Percentiles rank a stretch among this genome's conserved stretches.
These are phyloP conservation scores for Mallotus villosus DNA, from an alignment of 2,797 vertebrate genomes.

Conservation along the genomic window DNA sequence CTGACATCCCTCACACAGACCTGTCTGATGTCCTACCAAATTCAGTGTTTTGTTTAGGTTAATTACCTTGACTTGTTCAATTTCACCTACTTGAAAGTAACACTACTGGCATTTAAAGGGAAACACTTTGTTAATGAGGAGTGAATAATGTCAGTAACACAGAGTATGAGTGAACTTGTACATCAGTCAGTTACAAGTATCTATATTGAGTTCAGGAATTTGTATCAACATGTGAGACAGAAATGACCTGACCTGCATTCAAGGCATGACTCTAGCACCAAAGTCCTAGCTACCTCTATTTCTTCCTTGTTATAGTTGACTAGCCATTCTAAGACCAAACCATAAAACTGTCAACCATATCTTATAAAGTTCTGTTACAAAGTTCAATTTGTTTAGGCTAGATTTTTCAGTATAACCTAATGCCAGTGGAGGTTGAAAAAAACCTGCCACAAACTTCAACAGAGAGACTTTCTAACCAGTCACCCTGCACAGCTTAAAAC, in stretches of 20 bases:
- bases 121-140: too few relatives aligned
- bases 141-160: too few relatives aligned
- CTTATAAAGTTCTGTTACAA: too few relatives aligned
- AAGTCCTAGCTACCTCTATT: not conserved
- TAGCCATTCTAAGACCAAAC: not conserved
- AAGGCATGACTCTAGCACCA: not conserved
- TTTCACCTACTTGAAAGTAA: not conserved
- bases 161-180: not conserved
- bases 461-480: not conserved
- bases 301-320: not conserved
- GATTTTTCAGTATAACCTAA: too few relatives aligned
- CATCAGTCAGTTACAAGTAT: not conserved
- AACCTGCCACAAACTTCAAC: not conserved
- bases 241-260: not conserved
- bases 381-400: too few relatives aligned
- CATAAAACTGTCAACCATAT: not conserved
- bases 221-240: not conserved
- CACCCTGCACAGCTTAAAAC: constrained; percentile 29
- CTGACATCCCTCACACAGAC: too few relatives aligned
- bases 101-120: not conserved
- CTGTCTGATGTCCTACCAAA: not conserved
- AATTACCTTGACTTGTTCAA: not conserved
- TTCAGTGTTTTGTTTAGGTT: not conserved
- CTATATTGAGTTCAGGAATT: constrained; percentile 3
- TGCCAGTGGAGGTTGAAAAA: too few relatives aligned